Evolutionary conservation across 2,797 vertebrate species (phyloP), one percentile per base, ranked within the genome.

Genomic region (Australoheros facetus): DNA sequence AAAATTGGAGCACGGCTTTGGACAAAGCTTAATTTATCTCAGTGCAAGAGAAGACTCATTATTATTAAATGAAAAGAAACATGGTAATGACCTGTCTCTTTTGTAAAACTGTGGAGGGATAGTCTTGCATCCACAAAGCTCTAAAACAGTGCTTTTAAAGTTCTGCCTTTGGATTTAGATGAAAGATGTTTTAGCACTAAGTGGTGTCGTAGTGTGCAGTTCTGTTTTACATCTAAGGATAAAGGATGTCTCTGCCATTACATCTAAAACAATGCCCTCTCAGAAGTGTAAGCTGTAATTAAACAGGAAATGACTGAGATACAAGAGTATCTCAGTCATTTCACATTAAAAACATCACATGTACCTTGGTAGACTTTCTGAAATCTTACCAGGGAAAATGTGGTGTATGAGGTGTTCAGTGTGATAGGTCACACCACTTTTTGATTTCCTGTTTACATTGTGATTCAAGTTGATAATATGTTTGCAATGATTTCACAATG

Each of bases 61-160:
- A 77, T 87, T 75, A 75, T 84, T 53, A 81, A 81, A 88, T 81
- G 57, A 86, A 83, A 87, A 37, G 34, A 82, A 75, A 81, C 48
- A 14, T 53, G 71, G 9, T 21, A 75, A 84, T 83, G 48, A 84
- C 83, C 57, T 48, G 26, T 81, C 66, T 85, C 34, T 66, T 77
- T 23, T 64, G 73, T 75, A 73, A 82, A 81, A 78, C 70, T 55
- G 14, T 12, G 1, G 42, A 62, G 70, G 23, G 17, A 23, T 53
- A 69, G 28, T 58, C 39, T 56, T 34, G 23, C 19, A 69, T 72
- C 30, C 53, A 64, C 53, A 66, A 72, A 39, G 26, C 55, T 78
- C 7, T 28, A 59, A 78, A 79, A 54, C 11, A 39, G 8, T 19
- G 37, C 73, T 60, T 71, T 66, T 60, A 74, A 77, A 69, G 5